Evolutionary conservation across 1,140 invertebrate genomes (phyloP).

Genomic region (Neelides sp.): DNA sequence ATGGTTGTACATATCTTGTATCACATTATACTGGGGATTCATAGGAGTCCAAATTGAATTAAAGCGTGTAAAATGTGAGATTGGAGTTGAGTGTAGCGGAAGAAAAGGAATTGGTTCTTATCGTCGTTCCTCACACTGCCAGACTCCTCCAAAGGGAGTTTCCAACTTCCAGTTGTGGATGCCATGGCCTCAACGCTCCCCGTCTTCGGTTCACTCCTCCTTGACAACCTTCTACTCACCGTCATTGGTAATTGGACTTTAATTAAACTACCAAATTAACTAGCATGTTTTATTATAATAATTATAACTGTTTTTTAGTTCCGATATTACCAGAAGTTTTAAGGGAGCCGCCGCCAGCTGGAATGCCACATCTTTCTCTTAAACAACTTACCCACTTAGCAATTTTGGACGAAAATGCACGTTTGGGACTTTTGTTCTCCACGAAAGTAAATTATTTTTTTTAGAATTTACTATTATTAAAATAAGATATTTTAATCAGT

Average conservation of each 20-base stretch:
- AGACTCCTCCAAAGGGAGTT: too few species aligned
- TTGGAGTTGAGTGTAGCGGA: too few species aligned
- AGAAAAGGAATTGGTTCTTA: too few species aligned
- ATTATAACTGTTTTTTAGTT: constrained; percentile 48
- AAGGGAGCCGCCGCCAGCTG: constrained; percentile 7
- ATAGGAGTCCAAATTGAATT: too few species aligned
- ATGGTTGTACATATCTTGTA: too few species aligned
- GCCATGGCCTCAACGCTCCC: too few species aligned
- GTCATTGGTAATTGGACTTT: constrained; percentile 52
- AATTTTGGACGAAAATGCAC: constrained; percentile 49
- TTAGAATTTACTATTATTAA: not conserved
- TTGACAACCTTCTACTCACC: constrained; percentile 63
- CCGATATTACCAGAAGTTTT: constrained; percentile 75
- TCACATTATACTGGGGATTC: too few species aligned
- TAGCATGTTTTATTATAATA: constrained; percentile 4
- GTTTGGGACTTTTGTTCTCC: constrained; percentile 66
- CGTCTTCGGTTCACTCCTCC: too few species aligned
- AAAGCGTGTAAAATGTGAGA: too few species aligned
- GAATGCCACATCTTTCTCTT: constrained; percentile 12
- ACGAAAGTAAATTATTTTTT: constrained; percentile 21
- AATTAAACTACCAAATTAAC: not conserved
- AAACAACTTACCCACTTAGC: constrained; percentile 30
- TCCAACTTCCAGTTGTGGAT: too few species aligned
- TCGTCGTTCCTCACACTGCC: too few species aligned
- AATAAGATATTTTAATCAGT: constrained; percentile 2